These are phyloP conservation scores for Chroicocephalus ridibundus DNA, from an alignment of 2,113 vertebrate species.

Conservation along the genomic window DNA sequence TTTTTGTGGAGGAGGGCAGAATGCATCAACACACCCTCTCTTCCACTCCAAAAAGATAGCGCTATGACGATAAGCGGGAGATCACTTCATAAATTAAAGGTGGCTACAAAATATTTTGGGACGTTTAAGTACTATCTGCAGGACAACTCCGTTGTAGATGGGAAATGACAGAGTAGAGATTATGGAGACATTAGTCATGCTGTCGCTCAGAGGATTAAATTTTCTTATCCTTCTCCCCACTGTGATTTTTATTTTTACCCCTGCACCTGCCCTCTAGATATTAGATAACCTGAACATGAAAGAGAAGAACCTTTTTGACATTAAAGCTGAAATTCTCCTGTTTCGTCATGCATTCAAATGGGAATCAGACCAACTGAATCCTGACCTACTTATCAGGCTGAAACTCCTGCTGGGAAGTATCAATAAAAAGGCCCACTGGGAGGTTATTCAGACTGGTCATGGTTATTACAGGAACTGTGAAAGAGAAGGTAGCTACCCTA, in stretches of 20 bases:
- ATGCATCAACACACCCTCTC: conserved; percentile 36
- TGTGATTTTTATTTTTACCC: background rate
- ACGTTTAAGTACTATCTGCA: background rate
- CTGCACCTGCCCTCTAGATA: conserved; percentile 44
- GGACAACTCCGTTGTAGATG: background rate
- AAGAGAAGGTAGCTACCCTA: background rate
- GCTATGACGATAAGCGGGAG: background rate
- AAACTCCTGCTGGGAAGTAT: conserved; percentile 40
- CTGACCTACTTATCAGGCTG: conserved; percentile 44
- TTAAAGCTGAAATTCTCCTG: conserved; percentile 32
- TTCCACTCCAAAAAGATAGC: conserved; percentile 14
- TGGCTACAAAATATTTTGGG: background rate
- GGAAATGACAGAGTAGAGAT: background rate
- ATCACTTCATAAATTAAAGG: background rate
- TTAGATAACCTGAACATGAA: conserved; percentile 46
- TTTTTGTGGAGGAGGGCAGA: conserved; percentile 61
- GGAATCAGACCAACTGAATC: conserved; percentile 45
- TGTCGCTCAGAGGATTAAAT: conserved; percentile 15
- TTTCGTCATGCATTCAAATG: conserved; percentile 45
- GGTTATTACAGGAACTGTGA: background rate
- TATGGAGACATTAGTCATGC: background rate
- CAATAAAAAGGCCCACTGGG: conserved; percentile 38
- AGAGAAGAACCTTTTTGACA: conserved; percentile 43
- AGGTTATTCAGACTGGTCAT: conserved; percentile 5
- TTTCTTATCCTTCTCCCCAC: background rate